Evolutionary conservation across 2,113 vertebrate genomes (phyloP).

Genomic region (Phylloscopus whistleri): DNA sequence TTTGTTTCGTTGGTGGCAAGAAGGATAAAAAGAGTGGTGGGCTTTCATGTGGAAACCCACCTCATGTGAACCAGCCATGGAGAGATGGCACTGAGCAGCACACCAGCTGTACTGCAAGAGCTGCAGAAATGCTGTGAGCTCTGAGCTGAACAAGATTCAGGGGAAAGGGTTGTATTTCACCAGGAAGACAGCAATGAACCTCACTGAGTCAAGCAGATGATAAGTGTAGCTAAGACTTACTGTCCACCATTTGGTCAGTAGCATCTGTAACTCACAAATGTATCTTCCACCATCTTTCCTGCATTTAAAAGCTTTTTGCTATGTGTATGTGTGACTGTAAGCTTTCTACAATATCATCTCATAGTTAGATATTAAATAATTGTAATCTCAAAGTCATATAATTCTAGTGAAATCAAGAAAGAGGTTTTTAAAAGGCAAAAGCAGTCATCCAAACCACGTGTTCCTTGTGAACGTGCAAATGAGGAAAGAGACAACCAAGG

Average conservation of each 20-base stretch:
- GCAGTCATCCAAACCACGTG: accelerated
- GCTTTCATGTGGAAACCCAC: not conserved
- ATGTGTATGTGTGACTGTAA: not conserved
- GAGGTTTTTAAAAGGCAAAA: not conserved
- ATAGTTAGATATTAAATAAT: not conserved
- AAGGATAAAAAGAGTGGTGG: not conserved
- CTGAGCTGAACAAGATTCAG: not conserved
- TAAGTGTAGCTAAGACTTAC: not conserved
- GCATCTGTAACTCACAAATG: not conserved
- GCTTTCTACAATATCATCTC: not conserved
- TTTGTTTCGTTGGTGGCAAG: not conserved
- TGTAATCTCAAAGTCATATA: not conserved
- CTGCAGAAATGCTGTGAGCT: not conserved
- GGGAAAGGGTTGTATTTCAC: not conserved
- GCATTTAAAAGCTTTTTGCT: not conserved
- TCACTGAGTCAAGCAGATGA: accelerated
- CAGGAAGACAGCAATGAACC: not conserved
- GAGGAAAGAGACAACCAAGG: not conserved
- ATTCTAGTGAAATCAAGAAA: not conserved
- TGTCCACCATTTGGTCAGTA: not conserved
- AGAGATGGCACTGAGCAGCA: not conserved
- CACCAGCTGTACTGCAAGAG: not conserved
- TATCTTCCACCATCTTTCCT: not conserved
- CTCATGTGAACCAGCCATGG: not conserved
- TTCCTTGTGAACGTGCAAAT: not conserved